Percentiles rank a stretch among this genome's conserved stretches.
phyloP scores from a whole-genome alignment of 2,113 vertebrate genomes.

The Syrmaticus mikado region DNA sequence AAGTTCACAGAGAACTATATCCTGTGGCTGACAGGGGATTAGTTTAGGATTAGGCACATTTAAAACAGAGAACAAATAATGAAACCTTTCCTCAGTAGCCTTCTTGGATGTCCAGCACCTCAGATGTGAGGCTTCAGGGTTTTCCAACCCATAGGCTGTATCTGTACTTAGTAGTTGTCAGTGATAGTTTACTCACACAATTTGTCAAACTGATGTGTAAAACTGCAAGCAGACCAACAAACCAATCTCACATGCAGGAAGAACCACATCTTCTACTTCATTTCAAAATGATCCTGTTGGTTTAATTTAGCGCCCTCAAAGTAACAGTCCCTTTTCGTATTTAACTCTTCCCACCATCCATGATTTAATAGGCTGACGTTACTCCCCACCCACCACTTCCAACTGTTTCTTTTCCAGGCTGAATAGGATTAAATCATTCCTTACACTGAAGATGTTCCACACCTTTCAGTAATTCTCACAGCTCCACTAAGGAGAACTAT shows the following conservation, averaged over 20 bases:
- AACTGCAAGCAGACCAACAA: neutral
- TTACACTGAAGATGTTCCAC: neutral
- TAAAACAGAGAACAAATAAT: neutral
- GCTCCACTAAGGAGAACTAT: neutral
- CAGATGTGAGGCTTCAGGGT: rapidly evolving
- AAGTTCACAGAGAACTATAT: rapidly evolving
- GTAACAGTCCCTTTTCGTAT: neutral
- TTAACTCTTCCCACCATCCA: neutral
- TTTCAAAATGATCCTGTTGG: neutral
- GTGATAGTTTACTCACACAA: neutral
- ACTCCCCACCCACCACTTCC: neutral
- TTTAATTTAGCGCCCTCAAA: neutral
- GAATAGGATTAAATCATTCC: neutral
- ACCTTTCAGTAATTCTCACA: neutral
- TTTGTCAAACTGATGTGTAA: neutral
- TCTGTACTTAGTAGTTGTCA: neutral
- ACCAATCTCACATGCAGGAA: rapidly evolving
- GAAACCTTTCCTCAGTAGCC: neutral
- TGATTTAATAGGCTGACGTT: neutral
- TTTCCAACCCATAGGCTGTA: neutral
- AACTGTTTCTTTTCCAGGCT: neutral
- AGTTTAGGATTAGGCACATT: neutral
- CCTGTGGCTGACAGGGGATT: neutral
- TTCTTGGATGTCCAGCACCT: neutral
- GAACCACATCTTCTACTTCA: neutral